Base-by-base conservation (phyloP, 2,113 vertebrate species). In the Carollia perspicillata region DNA sequence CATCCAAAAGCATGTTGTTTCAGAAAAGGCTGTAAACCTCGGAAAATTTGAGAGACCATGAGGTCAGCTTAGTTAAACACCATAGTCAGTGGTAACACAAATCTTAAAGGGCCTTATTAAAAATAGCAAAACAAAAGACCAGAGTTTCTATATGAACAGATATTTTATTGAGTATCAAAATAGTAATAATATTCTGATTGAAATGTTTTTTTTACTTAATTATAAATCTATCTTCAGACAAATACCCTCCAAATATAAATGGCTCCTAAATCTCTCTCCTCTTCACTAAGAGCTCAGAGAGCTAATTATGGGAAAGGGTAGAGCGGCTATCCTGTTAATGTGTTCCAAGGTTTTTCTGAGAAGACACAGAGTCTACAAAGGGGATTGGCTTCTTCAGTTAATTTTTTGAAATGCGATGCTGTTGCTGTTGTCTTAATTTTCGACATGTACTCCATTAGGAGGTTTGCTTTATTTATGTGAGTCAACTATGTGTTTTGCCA, bases 401-500 rank as follows among this genome's bases (percentile, higher is more conserved):
- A 53, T 91, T 93, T 93, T 86, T 92, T 94, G 88, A 92, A 92
- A 63, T 89, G 77, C 77, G 22, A 79, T 94, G 10, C 83, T 94
- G 71, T 72, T 87, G 47, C 10, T 93, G 16, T 91, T 66, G 63
- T 89, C 84, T 96, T 97, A 93, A 96, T 96, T 95, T 95, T 97
- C 94, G 72, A 94, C 88, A 40, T 71, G 55, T 83, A 23, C 37
- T 97, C 88, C 93, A 94, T 97, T 97, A 97, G 49, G 89, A 94
- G 55, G n/a, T 40, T 89, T 95, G 51, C 88, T 94, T 95, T 94
- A 96, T 97, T 95, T 94, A 96, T 95, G 84, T 85, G 95, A 95
- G 63, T 69, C 78, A 30, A 58, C 77, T 71, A 2, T 83, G 55
- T 94, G 68, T 84, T 97, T 93, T 93, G 47, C 28, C 66, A 53